Conservation (phyloP, 2,113 vertebrate species). For the Galeopterus variegatus region DNA sequence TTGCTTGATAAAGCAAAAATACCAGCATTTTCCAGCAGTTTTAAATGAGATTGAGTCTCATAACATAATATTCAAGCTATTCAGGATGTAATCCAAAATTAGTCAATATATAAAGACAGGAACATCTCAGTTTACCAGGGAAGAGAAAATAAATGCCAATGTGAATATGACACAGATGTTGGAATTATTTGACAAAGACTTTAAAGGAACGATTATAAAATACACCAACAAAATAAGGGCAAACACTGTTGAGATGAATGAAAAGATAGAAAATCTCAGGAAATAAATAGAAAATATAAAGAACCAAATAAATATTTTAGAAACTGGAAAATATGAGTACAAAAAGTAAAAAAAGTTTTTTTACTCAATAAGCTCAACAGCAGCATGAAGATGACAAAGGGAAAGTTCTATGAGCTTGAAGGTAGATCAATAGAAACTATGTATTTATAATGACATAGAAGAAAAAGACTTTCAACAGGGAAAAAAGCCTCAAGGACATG, state of each 20-base stretch:
- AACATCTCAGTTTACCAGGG: background rate
- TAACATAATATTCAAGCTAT: background rate
- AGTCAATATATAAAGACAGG: background rate
- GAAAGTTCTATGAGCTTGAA: background rate
- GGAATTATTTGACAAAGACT: background rate
- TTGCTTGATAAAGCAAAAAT: background rate
- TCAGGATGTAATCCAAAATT: background rate
- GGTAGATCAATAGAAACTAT: background rate
- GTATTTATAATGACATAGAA: background rate
- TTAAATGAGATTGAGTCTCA: background rate
- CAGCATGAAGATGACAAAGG: background rate
- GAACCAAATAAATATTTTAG: background rate
- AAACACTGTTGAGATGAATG: background rate
- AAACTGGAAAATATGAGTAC: background rate
- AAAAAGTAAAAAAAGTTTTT: background rate
- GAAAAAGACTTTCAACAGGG: background rate
- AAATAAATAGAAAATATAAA: background rate
- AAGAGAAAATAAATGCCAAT: background rate
- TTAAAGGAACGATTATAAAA: background rate
- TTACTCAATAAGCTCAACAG: background rate
- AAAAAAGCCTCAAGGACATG: background rate
- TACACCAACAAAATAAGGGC: background rate
- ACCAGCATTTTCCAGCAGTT: background rate
- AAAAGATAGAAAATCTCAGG: background rate
- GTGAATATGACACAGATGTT: background rate